Conservation (phyloP, 2,888 invertebrate species). For the Drosophila anceps region DNA sequence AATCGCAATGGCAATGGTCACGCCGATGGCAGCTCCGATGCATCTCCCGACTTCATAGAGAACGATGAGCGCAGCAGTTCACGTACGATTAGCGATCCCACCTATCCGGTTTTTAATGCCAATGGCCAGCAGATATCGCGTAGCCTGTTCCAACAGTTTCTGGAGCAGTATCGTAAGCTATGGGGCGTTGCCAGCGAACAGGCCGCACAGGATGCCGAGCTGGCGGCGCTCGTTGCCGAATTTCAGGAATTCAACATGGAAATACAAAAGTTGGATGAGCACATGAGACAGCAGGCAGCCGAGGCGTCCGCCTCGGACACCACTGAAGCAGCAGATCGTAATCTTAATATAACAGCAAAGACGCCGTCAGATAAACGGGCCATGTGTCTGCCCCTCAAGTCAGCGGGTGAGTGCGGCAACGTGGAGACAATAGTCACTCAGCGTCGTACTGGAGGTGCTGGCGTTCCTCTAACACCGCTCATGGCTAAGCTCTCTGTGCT, state of each 20-base stretch:
- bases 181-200: slow-evolving; percentile 79
- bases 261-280: slow-evolving; percentile 85
- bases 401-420: slow-evolving; percentile 84
- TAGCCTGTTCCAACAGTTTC: slow-evolving; percentile 89
- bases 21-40: slow-evolving; percentile 29
- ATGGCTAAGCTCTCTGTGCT: slow-evolving; percentile 93
- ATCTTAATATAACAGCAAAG: slow-evolving; percentile 72
- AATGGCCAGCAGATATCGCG: slow-evolving; percentile 91
- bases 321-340: slow-evolving; percentile 65
- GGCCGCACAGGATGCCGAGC: slow-evolving; percentile 76
- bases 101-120: slow-evolving; percentile 90
- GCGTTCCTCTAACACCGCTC: slow-evolving; percentile 91
- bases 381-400: slow-evolving; percentile 90
- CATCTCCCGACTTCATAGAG: slow-evolving; percentile 77
- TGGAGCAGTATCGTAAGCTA: slow-evolving; percentile 88
- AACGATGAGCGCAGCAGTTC: slow-evolving; percentile 78
- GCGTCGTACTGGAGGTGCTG: slow-evolving; percentile 85
- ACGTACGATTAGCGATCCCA: slow-evolving; percentile 92
- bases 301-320: background rate
- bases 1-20: slow-evolving; percentile 72
- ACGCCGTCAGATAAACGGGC: slow-evolving; percentile 81
- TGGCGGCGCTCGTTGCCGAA: slow-evolving; percentile 76
- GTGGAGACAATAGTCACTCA: slow-evolving; percentile 28
- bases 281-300: slow-evolving; percentile 69
- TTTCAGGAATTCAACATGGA: slow-evolving; percentile 83